Evolutionary conservation across 1,140 invertebrate species (phyloP).

Genomic region (Psilanteris sp.): DNA sequence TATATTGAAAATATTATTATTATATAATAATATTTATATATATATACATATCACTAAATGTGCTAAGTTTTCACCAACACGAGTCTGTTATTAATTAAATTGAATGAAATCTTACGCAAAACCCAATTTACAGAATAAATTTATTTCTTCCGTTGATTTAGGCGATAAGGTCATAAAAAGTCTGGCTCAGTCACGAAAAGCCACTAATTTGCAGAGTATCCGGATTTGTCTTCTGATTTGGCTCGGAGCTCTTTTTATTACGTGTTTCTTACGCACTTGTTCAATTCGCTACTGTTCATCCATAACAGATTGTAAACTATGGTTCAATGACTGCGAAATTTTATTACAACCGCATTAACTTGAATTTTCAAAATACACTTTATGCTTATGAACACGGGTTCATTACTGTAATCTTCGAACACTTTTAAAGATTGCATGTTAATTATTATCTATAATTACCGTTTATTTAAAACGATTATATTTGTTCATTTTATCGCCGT

Average conservation of each 20-base stretch:
- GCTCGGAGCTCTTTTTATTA: conserved; percentile 62
- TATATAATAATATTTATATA: too few relatives aligned
- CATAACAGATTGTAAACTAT: conserved; percentile 68
- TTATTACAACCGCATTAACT: conserved; percentile 45
- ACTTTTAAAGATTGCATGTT: too few relatives aligned
- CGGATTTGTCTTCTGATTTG: conserved; percentile 45
- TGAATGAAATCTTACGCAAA: not conserved
- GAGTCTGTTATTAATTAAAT: too few relatives aligned
- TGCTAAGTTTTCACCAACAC: too few relatives aligned
- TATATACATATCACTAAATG: too few relatives aligned
- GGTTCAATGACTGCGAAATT: conserved; percentile 54
- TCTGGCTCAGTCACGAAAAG: conserved; percentile 30
- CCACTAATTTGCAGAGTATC: conserved; percentile 52
- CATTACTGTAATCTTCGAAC: too few relatives aligned
- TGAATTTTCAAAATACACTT: conserved; percentile 42
- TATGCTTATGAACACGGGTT: conserved; percentile 70
- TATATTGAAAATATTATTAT: too few relatives aligned
- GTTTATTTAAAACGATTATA: too few relatives aligned
- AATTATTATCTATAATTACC: too few relatives aligned
- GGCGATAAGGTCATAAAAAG: conserved; percentile 46
- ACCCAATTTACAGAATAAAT: conserved; percentile 42
- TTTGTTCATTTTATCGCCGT: too few relatives aligned
- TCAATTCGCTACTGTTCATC: conserved; percentile 73
- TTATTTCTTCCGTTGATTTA: conserved; percentile 27
- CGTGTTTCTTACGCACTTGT: conserved; percentile 64